Evolutionary conservation across 2,888 invertebrate genomes (phyloP).

Genomic region (Cataglyphis rosenhaueri): DNA sequence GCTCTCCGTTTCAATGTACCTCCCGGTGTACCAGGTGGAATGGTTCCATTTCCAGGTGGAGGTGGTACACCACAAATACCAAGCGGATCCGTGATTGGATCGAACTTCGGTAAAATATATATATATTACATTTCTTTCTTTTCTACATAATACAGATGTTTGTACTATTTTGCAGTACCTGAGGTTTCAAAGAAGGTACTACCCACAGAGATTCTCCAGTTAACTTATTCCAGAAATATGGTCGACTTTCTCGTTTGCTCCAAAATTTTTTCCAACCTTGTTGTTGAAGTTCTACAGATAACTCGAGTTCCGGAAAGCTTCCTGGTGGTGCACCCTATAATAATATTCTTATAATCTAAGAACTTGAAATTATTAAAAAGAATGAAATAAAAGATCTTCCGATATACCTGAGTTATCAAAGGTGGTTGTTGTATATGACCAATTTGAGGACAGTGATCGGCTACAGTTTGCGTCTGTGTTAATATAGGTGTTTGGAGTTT

Average conservation of each 20-base stretch:
- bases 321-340: slow-evolving; percentile 75
- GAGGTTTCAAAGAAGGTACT: slow-evolving; percentile 93
- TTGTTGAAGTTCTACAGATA: slow-evolving; percentile 90
- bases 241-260: slow-evolving; percentile 97
- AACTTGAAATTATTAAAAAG: not conserved
- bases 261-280: slow-evolving; percentile 99
- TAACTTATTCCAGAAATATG: slow-evolving; percentile 98
- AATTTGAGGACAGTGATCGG: slow-evolving; percentile 80
- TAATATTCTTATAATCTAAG: not conserved
- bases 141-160: not conserved
- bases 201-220: slow-evolving; percentile 99
- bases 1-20: slow-evolving; percentile 91
- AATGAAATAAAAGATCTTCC: not conserved
- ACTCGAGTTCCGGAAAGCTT: slow-evolving; percentile 84
- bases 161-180: slow-evolving; percentile 81
- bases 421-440: slow-evolving; percentile 83
- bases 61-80: slow-evolving; percentile 89
- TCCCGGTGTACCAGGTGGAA: slow-evolving; percentile 82
- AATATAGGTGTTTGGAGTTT: slow-evolving; percentile 83
- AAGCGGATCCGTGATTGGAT: slow-evolving; percentile 96
- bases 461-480: slow-evolving; percentile 78
- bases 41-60: slow-evolving; percentile 83
- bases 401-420: slow-evolving; percentile 78
- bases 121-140: slow-evolving; percentile 2
- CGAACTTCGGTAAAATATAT: slow-evolving; percentile 87